phyloP scores from a whole-genome alignment of 2,113 vertebrate species.

The Psephotus haematonotus region DNA sequence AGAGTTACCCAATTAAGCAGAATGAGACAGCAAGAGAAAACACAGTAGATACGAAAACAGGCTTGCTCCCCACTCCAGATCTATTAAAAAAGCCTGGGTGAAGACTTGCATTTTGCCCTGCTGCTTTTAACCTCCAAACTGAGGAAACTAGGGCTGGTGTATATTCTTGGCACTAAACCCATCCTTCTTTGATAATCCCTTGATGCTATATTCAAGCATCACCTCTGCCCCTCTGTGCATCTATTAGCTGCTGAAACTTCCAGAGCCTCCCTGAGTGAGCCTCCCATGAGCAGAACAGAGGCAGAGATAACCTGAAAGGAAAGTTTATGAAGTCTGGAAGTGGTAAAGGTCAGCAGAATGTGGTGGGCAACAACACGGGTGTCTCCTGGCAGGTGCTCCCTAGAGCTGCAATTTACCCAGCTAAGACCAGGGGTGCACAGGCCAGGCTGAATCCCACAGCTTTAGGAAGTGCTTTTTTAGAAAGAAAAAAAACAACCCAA shows the following conservation, averaged over 20 bases:
- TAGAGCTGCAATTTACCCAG: not conserved
- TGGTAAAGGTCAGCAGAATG: not conserved
- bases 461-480: not conserved
- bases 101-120: not conserved
- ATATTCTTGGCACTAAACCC: not conserved
- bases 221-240: accelerated
- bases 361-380: not conserved
- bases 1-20: conserved; percentile 43
- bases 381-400: not conserved
- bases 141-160: not conserved
- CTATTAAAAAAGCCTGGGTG: not conserved
- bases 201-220: not conserved
- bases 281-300: not conserved
- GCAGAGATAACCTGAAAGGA: not conserved
- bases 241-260: not conserved
- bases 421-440: not conserved
- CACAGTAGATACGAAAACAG: not conserved
- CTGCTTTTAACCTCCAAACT: not conserved
- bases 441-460: not conserved
- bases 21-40: conserved; percentile 22
- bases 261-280: not conserved
- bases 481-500: not conserved
- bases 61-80: not conserved
- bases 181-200: not conserved
- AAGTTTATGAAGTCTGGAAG: not conserved